These are phyloP conservation scores for Galagoides demidoff DNA, from an alignment of 2,797 vertebrate species.

Conservation along the genomic window DNA sequence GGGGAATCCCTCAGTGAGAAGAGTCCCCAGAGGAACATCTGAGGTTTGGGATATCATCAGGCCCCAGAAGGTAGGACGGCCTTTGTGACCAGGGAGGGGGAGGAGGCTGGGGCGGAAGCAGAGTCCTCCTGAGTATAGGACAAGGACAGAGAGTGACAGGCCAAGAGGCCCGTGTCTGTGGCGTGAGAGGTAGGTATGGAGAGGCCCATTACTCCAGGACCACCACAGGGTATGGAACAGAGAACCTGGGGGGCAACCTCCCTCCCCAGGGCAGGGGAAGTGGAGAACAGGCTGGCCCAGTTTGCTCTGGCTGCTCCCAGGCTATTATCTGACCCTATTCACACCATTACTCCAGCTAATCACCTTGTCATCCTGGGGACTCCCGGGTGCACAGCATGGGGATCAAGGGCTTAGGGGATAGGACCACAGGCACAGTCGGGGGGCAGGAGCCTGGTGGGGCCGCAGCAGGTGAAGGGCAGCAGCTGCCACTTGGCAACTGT, in stretches of 20 bases:
- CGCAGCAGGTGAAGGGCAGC: neutral
- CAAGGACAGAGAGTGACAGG: neutral
- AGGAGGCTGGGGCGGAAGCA: fast-evolving
- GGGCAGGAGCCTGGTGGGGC: neutral
- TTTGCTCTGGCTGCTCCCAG: neutral
- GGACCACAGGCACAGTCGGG: neutral
- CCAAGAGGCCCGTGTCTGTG: neutral
- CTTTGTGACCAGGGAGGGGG: neutral
- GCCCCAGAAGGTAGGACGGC: neutral
- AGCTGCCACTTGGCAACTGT: neutral
- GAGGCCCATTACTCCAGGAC: neutral
- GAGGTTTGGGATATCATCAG: neutral
- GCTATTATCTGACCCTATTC: neutral
- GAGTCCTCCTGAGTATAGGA: too few relatives aligned
- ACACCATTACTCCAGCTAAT: neutral
- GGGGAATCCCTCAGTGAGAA: neutral
- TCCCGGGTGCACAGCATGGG: neutral
- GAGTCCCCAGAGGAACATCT: neutral
- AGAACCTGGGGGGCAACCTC: neutral
- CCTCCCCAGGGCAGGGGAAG: fast-evolving
- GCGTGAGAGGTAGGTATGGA: neutral
- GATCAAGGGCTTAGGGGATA: fast-evolving
- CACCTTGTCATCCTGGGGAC: neutral
- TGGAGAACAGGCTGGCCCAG: neutral
- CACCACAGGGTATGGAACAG: neutral